Base-by-base conservation (phyloP, 2,888 invertebrate species). In the Eupelmus urozonus region DNA sequence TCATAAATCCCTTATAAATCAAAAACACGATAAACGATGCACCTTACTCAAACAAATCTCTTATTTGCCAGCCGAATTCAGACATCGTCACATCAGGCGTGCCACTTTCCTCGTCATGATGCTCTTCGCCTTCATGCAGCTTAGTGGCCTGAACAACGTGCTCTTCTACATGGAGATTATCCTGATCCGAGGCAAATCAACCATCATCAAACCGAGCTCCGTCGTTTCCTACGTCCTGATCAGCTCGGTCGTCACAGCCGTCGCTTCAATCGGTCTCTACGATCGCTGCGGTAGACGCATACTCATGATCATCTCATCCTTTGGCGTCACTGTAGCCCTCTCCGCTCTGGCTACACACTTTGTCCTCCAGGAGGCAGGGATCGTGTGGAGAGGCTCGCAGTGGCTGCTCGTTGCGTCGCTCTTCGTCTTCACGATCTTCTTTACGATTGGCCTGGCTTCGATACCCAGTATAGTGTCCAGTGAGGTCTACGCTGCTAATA, bases 81-180 rank as follows among this genome's bases (percentile, higher is more conserved):
- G 40, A 45, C 62, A 40, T 0, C 45, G 42, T 0, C 76, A 79
- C 20, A 70, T 79, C 2, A 71, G 81, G 4, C 85, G 83, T 9
- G 86, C 88, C 0, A 29, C 87, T 5, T 9, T 85, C 0, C 75
- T 88, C 9, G 81, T 83, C 0, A 77, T 81, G 13, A 69, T 84
- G 0, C 74, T 89, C 0, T 86, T 85, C 66, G 80, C 85, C 16
- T 86, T 87, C 63, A 81, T 85, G 76, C 89, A 88, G 67, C 59
- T 86, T 4, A 84, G 84, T 57, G 89, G 89, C 2, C 40, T 88
- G 0, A 85, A 85, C 57, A 83, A 84, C 5, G 78, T 88, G 7
- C 40, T 85, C 9, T 85, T 85, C 49, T 88, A 88, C 81, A 86
- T 87, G 86, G 88, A 89, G 74, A 84, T 82, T 7, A 87, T 89